Base-by-base conservation (phyloP, 2,113 vertebrate genomes). In the Atrichornis clamosus region DNA sequence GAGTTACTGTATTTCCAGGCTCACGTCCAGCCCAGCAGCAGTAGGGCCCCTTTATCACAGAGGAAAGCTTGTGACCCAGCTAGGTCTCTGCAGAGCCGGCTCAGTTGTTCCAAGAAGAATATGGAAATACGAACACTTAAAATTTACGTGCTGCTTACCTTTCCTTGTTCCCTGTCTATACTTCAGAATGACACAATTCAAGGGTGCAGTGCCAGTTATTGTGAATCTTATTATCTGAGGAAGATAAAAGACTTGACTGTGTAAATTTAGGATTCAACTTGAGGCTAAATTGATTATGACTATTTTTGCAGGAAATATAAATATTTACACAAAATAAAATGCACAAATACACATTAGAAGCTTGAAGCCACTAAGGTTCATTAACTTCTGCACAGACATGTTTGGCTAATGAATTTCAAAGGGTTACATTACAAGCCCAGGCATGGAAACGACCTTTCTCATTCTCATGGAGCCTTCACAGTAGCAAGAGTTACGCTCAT, bases 361-460 rank as follows among this genome's bases (percentile, higher is more conserved):
- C 65, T 92, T 76, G 58, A 79, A 95, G 42, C 22, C 28, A 42
- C 46, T 53, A 15, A 55, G 17, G 56, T 69, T 87, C 59, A 67
- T 77, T 92, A 90, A 59, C 27, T 84, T 93, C 59, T 68, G 63
- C 32, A 10, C 58, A 65, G 82, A 79, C 41, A 69, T 67, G 42
- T 77, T 92, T 55, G 70, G 42, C 35, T 84, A 47, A 37, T 86
- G 89, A 89, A 93, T 89, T 93, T 95, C 89, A 92, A 79, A 93
- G 46, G 21, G 53, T 26, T 76, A 27, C 26, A 89, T 84, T 73
- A 63, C 93, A 93, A 89, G 94, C 69, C 70, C 41, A 68, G 87
- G 55, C 91, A 63, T 6, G 52, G 76, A 42, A 68, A 50, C 28
- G 76, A 23, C 37, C 21, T 62, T 83, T 49, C 63, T 74, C 81